A percentile compares a stretch with the other conserved stretches of the same genome.
phyloP scores from a whole-genome alignment of 2,888 invertebrate genomes.

The Arge pagana region DNA sequence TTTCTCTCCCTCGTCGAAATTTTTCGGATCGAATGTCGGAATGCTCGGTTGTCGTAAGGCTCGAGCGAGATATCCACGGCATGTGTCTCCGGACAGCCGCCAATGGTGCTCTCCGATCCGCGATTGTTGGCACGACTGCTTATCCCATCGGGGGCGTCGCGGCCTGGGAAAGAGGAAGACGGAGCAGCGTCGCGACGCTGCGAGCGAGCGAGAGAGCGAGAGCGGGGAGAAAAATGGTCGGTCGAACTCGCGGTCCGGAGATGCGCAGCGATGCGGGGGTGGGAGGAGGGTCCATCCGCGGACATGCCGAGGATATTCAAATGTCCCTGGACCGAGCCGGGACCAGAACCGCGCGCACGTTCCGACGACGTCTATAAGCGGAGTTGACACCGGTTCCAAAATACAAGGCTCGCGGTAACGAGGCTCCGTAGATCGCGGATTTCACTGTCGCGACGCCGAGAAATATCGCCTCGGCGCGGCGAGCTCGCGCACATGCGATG shows the following conservation, averaged over 20 bases:
- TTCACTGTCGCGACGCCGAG: no score
- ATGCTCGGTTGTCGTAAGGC: constrained; percentile 21
- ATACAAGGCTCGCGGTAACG: constrained; percentile 12
- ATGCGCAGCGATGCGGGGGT: constrained; percentile 1
- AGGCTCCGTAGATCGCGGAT: no score
- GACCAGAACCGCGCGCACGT: background rate
- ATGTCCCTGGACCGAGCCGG: constrained; percentile 9
- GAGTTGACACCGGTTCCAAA: constrained; percentile 19
- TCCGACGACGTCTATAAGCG: constrained; percentile 15
- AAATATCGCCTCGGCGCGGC: no score
- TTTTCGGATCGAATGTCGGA: constrained; percentile 20
- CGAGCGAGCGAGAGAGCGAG: background rate
- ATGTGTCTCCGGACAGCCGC: constrained; percentile 22
- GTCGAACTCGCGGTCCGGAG: constrained; percentile 6
- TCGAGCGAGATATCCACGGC: constrained; percentile 21
- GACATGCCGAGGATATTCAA: constrained; percentile 23
- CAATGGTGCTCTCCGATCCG: constrained; percentile 9
- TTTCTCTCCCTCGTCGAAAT: no score
- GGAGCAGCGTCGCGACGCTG: no score
- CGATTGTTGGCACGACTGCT: constrained; percentile 20
- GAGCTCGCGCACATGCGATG: no score
- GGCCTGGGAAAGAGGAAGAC: no score
- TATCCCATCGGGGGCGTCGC: constrained; percentile 20
- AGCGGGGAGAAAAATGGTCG: background rate
- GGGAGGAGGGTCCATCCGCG: no score